Base-by-base conservation (phyloP, 2,888 invertebrate genomes). In the Meiosimyza platycephala region DNA sequence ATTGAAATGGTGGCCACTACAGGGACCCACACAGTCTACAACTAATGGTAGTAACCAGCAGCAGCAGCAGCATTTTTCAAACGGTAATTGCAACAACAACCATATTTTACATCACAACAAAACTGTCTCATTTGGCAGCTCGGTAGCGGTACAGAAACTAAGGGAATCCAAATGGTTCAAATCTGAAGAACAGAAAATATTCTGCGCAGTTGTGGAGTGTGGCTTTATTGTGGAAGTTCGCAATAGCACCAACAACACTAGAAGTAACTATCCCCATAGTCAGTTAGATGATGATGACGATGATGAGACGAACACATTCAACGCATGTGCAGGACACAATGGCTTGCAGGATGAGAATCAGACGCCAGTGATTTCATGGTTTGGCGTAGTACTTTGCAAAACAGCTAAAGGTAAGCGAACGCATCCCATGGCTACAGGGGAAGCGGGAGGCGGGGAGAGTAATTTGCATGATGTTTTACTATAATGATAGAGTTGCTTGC, bases 161-260 rank as follows among this genome's bases (percentile, higher is more conserved):
- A 89, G 92, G 76, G 92, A 93, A 84, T 91, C 92, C 76, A 93
- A 93, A 89, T 93, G 93, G 93, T 93, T 93, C 84, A 90, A 90
- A 78, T 90, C 91, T 78, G 91, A 91, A 80, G 92, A 93, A 88
- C 90, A 91, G 83, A 90, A 91, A 80, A 91, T 93, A 79, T 89
- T 93, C 78, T 92, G 92, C 85, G 91, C 93, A 71, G 93, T 93
- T 73, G 89, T 93, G 81, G 92, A 93, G 86, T 90, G 91, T 57
- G 93, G 93, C 72, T 93, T 93, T 86, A 90, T 93, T 79, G 89
- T 93, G 76, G 93, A 93, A 85, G 89, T 91, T 74, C 89, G 90
- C 77, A 82, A 80, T 90, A 65, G 82, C 82, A 12, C 51, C 9
- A 15, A 76, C 79, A 50, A 79, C 78, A 12, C 78, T 75, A 52